phyloP scores from a whole-genome alignment of 2,113 vertebrate genomes.

The Istiophorus platypterus region DNA sequence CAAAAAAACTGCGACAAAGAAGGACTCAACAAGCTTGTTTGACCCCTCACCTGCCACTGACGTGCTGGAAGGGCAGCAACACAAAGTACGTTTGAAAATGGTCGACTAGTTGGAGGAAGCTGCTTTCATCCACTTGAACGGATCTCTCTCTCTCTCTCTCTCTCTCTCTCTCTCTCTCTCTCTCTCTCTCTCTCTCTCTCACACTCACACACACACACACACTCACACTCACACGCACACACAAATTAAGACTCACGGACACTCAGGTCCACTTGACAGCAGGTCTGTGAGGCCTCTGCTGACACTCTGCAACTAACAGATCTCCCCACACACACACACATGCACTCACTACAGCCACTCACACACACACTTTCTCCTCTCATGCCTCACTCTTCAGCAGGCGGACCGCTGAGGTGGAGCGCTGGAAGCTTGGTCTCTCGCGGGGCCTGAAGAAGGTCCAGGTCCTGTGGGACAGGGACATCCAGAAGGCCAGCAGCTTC shows the following conservation, averaged over 20 bases:
- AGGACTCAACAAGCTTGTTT: slow-evolving; percentile 11
- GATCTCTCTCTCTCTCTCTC: no score
- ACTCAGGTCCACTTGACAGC: slow-evolving; percentile 56
- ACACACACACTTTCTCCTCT: slow-evolving; percentile 32
- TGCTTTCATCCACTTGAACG: slow-evolving; percentile 51
- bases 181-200: no score
- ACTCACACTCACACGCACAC: slow-evolving; percentile 31
- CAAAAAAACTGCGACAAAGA: neutral
- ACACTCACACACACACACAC: slow-evolving; percentile 27
- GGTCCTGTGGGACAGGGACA: slow-evolving; percentile 76
- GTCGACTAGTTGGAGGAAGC: slow-evolving; percentile 26
- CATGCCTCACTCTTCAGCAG: slow-evolving; percentile 82
- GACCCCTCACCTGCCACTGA: slow-evolving; percentile 44
- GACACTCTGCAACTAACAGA: slow-evolving; percentile 62
- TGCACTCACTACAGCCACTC: slow-evolving; percentile 21
- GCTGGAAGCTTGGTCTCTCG: slow-evolving; percentile 74
- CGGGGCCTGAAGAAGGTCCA: slow-evolving; percentile 76
- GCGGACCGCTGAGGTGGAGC: slow-evolving; percentile 72
- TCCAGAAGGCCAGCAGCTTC: slow-evolving; percentile 82
- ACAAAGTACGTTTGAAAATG: slow-evolving; percentile 37
- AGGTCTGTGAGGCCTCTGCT: slow-evolving; percentile 57
- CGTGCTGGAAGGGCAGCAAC: slow-evolving; percentile 15
- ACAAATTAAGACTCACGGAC: slow-evolving; percentile 22
- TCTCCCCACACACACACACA: slow-evolving; percentile 19
- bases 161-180: no score